These are phyloP conservation scores for Pogonomyrmex barbatus DNA, from an alignment of 1,140 invertebrate genomes.

Conservation along the genomic window DNA sequence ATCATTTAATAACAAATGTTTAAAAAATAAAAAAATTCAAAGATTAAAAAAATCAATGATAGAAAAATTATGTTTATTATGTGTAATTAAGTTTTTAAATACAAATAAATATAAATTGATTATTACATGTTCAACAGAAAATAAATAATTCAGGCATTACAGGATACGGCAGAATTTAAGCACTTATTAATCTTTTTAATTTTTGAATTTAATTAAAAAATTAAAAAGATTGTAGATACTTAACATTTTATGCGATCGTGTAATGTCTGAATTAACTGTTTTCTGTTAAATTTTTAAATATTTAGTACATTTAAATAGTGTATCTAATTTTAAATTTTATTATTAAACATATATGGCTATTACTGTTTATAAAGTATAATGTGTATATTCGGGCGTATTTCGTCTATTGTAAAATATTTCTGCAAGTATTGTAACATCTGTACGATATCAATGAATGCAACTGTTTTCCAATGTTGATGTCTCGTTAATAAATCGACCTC, in stretches of 20 bases:
- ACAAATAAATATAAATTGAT: no score
- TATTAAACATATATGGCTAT: slow-evolving; percentile 37
- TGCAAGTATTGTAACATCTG: slow-evolving; percentile 85
- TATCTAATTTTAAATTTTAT: slow-evolving; percentile 48
- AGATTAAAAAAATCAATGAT: background rate
- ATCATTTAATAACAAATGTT: background rate
- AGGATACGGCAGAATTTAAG: no score
- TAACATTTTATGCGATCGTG: no score
- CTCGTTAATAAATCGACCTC: slow-evolving; percentile 81
- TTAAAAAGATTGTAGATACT: no score
- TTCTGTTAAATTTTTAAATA: slow-evolving; percentile 13
- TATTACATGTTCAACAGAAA: no score
- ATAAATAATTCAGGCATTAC: no score
- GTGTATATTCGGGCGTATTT: slow-evolving; percentile 87
- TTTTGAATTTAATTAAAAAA: no score
- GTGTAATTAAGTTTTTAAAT: no score
- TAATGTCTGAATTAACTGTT: background rate
- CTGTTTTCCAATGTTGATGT: slow-evolving; percentile 86
- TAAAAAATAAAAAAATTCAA: background rate
- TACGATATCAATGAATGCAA: slow-evolving; percentile 85
- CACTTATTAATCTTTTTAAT: no score
- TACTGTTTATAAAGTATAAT: slow-evolving; percentile 76
- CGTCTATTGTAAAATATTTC: slow-evolving; percentile 82
- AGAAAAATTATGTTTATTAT: background rate
- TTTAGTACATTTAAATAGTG: background rate